These are phyloP conservation scores for Campoplex nolae DNA, from an alignment of 2,888 invertebrate genomes.

Conservation along the genomic window DNA sequence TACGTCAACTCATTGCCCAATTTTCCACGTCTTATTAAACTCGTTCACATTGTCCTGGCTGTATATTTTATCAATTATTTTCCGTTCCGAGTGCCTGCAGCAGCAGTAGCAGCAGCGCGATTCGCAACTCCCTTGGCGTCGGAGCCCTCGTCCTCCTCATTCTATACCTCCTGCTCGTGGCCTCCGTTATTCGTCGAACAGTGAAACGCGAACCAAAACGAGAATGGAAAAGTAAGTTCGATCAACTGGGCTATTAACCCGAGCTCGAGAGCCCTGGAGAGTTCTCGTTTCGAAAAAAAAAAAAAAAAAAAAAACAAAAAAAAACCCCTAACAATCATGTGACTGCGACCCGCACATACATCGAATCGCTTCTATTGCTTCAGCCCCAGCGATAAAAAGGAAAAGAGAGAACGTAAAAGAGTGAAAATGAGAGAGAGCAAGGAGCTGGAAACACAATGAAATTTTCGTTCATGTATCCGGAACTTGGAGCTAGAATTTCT, in stretches of 20 bases:
- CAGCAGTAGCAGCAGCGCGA: not conserved
- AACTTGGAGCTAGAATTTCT: not conserved
- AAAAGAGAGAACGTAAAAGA: not conserved
- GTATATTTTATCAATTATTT: slow-evolving; percentile 69
- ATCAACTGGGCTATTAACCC: slow-evolving; percentile 68
- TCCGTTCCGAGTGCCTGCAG: slow-evolving; percentile 56
- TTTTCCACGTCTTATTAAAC: not conserved
- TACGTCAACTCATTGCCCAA: not conserved
- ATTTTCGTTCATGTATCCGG: not conserved
- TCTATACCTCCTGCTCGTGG: not conserved
- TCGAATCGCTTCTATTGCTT: slow-evolving; percentile 6
- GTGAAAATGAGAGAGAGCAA: not conserved
- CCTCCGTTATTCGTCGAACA: not conserved
- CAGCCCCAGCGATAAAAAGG: not conserved
- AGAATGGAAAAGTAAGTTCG: slow-evolving; percentile 69
- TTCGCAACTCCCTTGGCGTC: slow-evolving; percentile 52
- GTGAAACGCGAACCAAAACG: slow-evolving; percentile 47
- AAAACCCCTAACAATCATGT: slow-evolving; percentile 17
- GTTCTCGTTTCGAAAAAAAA: slow-evolving; percentile 29
- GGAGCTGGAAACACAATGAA: not conserved
- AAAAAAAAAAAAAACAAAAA: slow-evolving; percentile 14
- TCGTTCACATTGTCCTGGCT: slow-evolving; percentile 53
- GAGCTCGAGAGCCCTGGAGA: slow-evolving; percentile 47
- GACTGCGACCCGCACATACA: slow-evolving; percentile 9
- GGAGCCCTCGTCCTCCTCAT: not conserved